Evolutionary conservation across 2,888 invertebrate species (phyloP), one percentile per base, ranked within the genome.

Genomic region (Epirrita christyi): DNA sequence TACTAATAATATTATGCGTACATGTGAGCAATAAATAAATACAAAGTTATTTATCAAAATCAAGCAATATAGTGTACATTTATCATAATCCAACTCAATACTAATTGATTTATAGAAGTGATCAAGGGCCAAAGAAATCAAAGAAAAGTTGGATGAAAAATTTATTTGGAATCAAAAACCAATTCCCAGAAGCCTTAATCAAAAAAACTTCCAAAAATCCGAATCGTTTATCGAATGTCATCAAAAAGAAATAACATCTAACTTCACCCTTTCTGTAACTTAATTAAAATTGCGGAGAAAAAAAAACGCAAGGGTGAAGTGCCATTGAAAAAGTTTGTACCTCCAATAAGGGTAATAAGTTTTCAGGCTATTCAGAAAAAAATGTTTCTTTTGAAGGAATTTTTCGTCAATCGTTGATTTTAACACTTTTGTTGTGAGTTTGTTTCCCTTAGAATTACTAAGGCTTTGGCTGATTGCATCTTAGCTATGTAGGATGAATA

Each of bases 211-310:
- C 48, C 13, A 27, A 10, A 64, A 70, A 74, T 72, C 74, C 70
- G 79, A 86, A 86, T 84, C 88, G 85, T 86, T 88, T 85, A 91
- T 90, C 85, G 88, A 81, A 80, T 86, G 86, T 86, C 88, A 86
- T 90, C 85, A 87, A 88, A 88, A 86, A 85, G 84, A 80, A 87
- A 88, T 87, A 85, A 88, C 80, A 80, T 76, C 76, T 76, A 73
- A 73, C 64, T 51, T 47, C 76, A 85, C 86, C 87, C 87, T 84
- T 86, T 77, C 70, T 66, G 64, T 66, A 83, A 89, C 84, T 88
- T 84, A 89, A 89, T 91, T 89, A 88, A 86, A 86, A 84, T 78
- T 68, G 73, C 73, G 68, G 68, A 68, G 72, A 72, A 70, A 75
- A 72, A 29, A 73, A 63, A 64, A 21, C 9, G 21, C 41, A 38